Percentiles rank a stretch among this genome's conserved stretches.
Evolutionary conservation across 2,888 invertebrate genomes (phyloP).

Genomic region (Watsonalla binaria): DNA sequence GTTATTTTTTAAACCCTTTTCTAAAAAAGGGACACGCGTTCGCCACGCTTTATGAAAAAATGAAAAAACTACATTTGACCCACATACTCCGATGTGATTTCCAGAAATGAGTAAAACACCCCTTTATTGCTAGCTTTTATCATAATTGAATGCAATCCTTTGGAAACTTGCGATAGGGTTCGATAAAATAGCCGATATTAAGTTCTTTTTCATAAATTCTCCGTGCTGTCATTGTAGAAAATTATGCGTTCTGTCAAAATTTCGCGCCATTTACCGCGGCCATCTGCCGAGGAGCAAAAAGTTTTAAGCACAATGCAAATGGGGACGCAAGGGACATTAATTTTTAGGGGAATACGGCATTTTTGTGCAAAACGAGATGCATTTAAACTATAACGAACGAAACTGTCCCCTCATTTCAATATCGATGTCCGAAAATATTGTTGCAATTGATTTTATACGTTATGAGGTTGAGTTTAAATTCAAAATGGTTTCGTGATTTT

Average conservation of each 20-base stretch:
- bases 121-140: constrained; percentile 57
- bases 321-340: constrained; percentile 64
- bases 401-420: constrained; percentile 68
- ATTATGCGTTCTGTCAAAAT: constrained; percentile 75
- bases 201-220: constrained; percentile 45
- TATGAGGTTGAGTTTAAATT: constrained; percentile 21
- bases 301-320: constrained; percentile 74
- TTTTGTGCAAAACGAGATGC: constrained; percentile 69
- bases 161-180: constrained; percentile 61
- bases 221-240: constrained; percentile 60
- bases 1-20: constrained; percentile 70
- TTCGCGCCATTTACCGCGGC: constrained; percentile 74
- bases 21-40: constrained; percentile 59
- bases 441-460: constrained; percentile 26
- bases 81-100: constrained; percentile 55
- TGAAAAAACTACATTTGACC: constrained; percentile 62
- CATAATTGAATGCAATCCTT: constrained; percentile 76
- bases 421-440: constrained; percentile 47
- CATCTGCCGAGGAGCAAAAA: constrained; percentile 68
- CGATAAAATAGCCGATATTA: constrained; percentile 63
- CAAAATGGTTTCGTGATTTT: constrained; percentile 23
- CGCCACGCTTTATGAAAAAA: constrained; percentile 51
- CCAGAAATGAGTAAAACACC: constrained; percentile 66
- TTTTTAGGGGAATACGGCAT: constrained; percentile 71
- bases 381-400: constrained; percentile 69